A percentile compares a stretch with the other conserved stretches of the same genome.
Evolutionary conservation across 1,140 invertebrate genomes (phyloP).

Genomic region (Stegodyphus dumicola): DNA sequence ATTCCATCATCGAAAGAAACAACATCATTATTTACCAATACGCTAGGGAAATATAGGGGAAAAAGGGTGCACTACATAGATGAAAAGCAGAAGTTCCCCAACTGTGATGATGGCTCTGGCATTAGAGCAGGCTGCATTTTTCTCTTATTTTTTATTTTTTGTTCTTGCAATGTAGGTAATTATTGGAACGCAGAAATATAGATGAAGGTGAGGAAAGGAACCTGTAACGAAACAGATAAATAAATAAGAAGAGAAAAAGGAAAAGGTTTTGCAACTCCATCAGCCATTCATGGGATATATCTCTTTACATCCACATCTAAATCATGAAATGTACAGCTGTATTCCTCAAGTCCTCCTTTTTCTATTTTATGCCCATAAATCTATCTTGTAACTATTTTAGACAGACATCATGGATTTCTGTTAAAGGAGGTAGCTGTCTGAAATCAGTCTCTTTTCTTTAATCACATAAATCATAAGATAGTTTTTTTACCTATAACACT

Average conservation of each 20-base stretch:
- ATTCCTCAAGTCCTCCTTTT: too few relatives aligned
- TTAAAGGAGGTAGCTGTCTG: too few relatives aligned
- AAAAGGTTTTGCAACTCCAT: conserved; percentile 22
- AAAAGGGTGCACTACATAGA: neutral
- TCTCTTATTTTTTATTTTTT: neutral
- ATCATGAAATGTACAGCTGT: too few relatives aligned
- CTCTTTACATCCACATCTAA: neutral
- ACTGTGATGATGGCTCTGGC: conserved; percentile 9
- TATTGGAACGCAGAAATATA: conserved; percentile 47
- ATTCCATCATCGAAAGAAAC: neutral
- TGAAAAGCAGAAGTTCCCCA: neutral
- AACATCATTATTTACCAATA: conserved; percentile 1
- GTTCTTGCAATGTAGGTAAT: conserved; percentile 19
- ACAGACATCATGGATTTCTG: too few relatives aligned
- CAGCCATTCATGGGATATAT: conserved; percentile 39
- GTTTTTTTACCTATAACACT: too few relatives aligned
- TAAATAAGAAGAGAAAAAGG: conserved; percentile 31
- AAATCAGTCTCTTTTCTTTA: too few relatives aligned
- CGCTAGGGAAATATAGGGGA: neutral
- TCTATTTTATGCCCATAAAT: too few relatives aligned
- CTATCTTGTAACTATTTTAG: too few relatives aligned
- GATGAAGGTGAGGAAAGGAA: conserved; percentile 35
- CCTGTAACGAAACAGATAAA: conserved; percentile 22
- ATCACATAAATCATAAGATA: too few relatives aligned
- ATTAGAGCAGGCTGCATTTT: neutral